Conservation (phyloP, 2,888 invertebrate species). For the Athrips mouffetella region DNA sequence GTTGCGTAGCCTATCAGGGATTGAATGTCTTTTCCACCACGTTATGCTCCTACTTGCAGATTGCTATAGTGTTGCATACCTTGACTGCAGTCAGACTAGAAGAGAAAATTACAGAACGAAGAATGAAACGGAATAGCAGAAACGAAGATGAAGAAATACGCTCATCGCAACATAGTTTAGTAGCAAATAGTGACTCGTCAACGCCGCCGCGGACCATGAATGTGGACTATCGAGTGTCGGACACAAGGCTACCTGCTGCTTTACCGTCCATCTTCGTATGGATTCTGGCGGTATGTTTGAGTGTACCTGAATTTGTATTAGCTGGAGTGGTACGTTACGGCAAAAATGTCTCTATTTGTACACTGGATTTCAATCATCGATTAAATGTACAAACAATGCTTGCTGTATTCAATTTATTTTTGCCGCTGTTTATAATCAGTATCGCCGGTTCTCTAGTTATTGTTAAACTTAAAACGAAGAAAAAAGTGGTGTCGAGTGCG, state of each 20-base stretch:
- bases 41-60: slow-evolving; percentile 75
- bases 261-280: slow-evolving; percentile 78
- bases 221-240: slow-evolving; percentile 71
- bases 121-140: slow-evolving; percentile 45
- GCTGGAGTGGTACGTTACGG: slow-evolving; percentile 66
- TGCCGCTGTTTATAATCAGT: slow-evolving; percentile 56
- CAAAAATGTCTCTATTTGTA: slow-evolving; percentile 61
- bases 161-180: slow-evolving; percentile 69
- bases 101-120: slow-evolving; percentile 53
- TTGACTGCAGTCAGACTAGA: slow-evolving; percentile 76
- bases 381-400: slow-evolving; percentile 61
- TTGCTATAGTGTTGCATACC: slow-evolving; percentile 77
- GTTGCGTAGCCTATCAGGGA: slow-evolving; percentile 76
- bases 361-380: slow-evolving; percentile 71
- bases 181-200: slow-evolving; percentile 66
- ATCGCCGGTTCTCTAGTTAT: slow-evolving; percentile 45
- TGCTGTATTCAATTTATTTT: slow-evolving; percentile 57
- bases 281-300: slow-evolving; percentile 77
- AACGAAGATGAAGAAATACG: slow-evolving; percentile 66
- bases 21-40: slow-evolving; percentile 75
- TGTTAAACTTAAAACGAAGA: slow-evolving; percentile 51
- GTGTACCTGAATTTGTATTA: slow-evolving; percentile 78
- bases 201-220: slow-evolving; percentile 73
- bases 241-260: slow-evolving; percentile 64
- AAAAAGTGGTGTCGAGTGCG: slow-evolving; percentile 27